Percentiles rank a stretch among this genome's conserved stretches.
Conservation (phyloP, 2,888 invertebrate species). For the Ectropis crepuscularia region DNA sequence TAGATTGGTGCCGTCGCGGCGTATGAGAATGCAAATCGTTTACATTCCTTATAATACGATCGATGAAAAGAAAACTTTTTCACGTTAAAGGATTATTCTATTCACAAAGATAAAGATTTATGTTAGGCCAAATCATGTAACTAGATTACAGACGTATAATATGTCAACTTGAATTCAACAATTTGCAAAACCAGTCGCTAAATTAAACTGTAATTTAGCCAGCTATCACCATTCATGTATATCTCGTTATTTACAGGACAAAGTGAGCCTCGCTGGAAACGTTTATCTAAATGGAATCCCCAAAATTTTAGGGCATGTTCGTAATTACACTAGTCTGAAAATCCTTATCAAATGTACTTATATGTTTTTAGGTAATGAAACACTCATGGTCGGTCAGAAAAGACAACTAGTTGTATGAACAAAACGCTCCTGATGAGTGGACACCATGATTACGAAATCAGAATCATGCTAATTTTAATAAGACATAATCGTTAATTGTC, state of each 20-base stretch:
- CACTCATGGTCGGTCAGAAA: constrained; percentile 7
- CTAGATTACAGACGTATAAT: background rate
- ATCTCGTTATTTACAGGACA: constrained; percentile 24
- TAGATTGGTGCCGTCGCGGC: too few species aligned
- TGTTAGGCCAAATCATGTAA: too few species aligned
- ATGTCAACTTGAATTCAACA: constrained; percentile 18
- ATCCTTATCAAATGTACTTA: constrained; percentile 34
- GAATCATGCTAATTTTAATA: too few species aligned
- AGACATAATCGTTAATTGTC: too few species aligned
- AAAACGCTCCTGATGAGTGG: background rate
- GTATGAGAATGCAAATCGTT: too few species aligned
- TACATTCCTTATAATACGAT: too few species aligned
- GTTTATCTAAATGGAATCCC: constrained; percentile 38
- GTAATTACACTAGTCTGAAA: constrained; percentile 35
- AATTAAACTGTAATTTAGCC: constrained; percentile 33
- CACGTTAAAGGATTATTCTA: too few species aligned
- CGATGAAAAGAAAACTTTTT: too few species aligned
- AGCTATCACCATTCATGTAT: constrained; percentile 16
- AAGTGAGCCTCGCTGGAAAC: constrained; percentile 24
- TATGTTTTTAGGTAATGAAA: constrained; percentile 23
- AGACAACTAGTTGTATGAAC: background rate
- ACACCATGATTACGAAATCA: background rate
- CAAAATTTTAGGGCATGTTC: constrained; percentile 31
- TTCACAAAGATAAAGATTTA: too few species aligned
- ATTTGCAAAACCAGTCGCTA: constrained; percentile 28